Base-by-base conservation (phyloP, 2,888 invertebrate genomes). In the Eutolmus rufibarbis region DNA sequence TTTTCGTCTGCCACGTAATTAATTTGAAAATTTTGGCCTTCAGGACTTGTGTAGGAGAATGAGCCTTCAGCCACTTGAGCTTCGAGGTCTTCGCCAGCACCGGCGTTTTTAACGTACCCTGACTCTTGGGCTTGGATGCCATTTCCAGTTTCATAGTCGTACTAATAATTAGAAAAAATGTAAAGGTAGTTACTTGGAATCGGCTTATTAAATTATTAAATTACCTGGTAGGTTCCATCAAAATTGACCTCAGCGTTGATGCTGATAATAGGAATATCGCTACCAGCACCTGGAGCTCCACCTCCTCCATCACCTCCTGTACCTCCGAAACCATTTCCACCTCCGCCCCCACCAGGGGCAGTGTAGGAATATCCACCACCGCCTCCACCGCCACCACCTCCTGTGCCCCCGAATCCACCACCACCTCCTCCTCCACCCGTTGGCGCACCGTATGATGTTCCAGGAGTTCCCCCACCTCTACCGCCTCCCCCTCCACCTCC, bases 121-220 rank as follows among this genome's bases (percentile, higher is more conserved):
- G 94, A 94, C 90, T 96, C 96, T 89, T 96, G 94, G 0, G 95
- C 96, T 7, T 93, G 93, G 89, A 96, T 96, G 16, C 96, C 96
- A 90, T 96, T 96, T 43, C 95, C 96, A 86, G 96, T 95, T 92
- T 96, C 95, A 90, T 96, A 96, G 94, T 95, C 95, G 91, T 93
- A 95, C 91, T 95, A 93, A 78, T 87, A 88, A 66, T 46, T 19
- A 34, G 40, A 37, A 31, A 28, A 23, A 4, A 12, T 7, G 43
- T 43, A 19, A 7, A n/a, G 46, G 2, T 14, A 34, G 34, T 5
- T 34, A 34, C 7, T 7, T 34, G 7, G 46, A 31, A 14, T 31
- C 16, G 7, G 7, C 0, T 34, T 31, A 34, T 23, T 28, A 8
- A 2, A 0, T 84, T 84, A 82, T 86, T 74, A 23, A 56, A 82